A percentile compares a stretch with the other conserved stretches of the same genome.
These are phyloP conservation scores for Phenganax subtilis DNA, from an alignment of 92 coral and sea anemone species.

Conservation along the genomic window DNA sequence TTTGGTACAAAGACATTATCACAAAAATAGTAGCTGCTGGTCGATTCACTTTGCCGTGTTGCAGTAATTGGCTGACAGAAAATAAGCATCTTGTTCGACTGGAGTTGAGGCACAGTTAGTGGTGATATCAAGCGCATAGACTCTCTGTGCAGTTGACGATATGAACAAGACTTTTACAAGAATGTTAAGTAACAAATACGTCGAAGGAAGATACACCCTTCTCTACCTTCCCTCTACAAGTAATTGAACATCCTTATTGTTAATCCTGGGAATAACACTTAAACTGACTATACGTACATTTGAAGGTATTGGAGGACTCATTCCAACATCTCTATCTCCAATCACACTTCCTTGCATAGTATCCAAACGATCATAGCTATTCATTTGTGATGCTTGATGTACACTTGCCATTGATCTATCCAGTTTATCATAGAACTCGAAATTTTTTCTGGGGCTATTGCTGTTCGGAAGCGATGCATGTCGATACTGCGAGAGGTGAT, in stretches of 20 bases:
- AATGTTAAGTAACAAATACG: no score
- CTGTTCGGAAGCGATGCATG: conserved; percentile 31
- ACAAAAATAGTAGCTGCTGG: no score
- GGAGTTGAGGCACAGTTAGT: no score
- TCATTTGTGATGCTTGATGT: not conserved
- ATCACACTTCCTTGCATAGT: conserved; percentile 28
- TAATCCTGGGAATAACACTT: not conserved
- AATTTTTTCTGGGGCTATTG: not conserved
- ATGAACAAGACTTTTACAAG: no score
- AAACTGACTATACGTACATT: conserved; percentile 2
- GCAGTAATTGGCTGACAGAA: no score
- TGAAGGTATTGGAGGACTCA: conserved; percentile 33
- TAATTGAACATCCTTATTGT: not conserved
- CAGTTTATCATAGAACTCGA: conserved; percentile 27
- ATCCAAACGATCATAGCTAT: conserved; percentile 29
- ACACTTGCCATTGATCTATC: conserved; percentile 26
- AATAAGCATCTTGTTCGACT: no score
- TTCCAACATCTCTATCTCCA: not conserved
- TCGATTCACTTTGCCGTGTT: no score
- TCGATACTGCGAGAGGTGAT: conserved; percentile 14
- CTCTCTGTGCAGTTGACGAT: no score
- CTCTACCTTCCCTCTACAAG: no score
- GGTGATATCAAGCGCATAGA: no score
- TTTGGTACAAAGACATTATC: no score
- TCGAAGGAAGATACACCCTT: no score